These are phyloP conservation scores for Nephila pilipes DNA, from an alignment of 1,140 invertebrate species.

Conservation along the genomic window DNA sequence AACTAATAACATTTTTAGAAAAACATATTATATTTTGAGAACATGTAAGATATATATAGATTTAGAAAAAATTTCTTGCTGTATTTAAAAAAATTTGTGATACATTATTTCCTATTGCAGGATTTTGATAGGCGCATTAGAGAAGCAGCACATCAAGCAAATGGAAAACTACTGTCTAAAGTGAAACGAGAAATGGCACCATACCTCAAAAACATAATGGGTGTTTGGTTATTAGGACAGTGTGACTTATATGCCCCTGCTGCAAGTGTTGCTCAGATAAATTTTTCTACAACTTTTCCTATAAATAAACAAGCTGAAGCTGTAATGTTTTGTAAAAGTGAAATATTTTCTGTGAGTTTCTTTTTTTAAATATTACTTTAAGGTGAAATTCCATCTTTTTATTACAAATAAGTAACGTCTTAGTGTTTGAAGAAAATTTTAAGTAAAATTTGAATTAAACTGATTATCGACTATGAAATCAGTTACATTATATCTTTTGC, in stretches of 20 bases:
- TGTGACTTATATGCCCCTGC: slow-evolving; percentile 91
- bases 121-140: slow-evolving; percentile 91
- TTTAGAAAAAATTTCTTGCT: no score
- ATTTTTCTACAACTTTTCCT: slow-evolving; percentile 88
- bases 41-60: no score
- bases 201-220: slow-evolving; percentile 88
- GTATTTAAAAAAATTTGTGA: background rate
- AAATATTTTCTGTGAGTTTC: slow-evolving; percentile 85
- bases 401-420: no score
- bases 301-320: slow-evolving; percentile 87
- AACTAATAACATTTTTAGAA: no score
- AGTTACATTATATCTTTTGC: no score
- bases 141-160: slow-evolving; percentile 85
- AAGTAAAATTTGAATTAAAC: no score
- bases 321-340: slow-evolving; percentile 88
- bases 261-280: slow-evolving; percentile 86
- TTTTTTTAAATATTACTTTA: background rate
- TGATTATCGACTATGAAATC: no score
- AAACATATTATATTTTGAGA: no score
- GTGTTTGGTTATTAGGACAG: slow-evolving; percentile 88
- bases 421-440: no score
- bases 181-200: slow-evolving; percentile 89
- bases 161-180: slow-evolving; percentile 86
- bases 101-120: slow-evolving; percentile 77
- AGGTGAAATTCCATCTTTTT: no score